Evolutionary conservation across 2,113 vertebrate species (phyloP), one percentile per base, ranked within the genome.

Genomic region (Morone chrysops): DNA sequence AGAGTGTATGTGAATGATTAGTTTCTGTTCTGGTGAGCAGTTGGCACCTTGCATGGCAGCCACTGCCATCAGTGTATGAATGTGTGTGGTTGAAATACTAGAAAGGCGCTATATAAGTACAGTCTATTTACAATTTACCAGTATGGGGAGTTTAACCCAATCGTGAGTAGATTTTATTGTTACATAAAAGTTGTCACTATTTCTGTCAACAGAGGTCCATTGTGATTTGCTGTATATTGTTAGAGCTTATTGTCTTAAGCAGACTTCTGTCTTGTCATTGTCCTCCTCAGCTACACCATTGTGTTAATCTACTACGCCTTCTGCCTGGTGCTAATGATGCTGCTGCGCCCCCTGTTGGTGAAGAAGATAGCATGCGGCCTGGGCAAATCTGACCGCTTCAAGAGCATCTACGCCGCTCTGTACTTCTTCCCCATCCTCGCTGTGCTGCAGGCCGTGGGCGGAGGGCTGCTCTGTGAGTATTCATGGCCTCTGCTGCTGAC

Each of bases 401-500:
- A 97, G 93, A 99, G 98, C 90, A 96, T 99, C 89, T 99, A 99
- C 36, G 98, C 98, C 0, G 98, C 98, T 0, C 95, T 99, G 0
- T 99, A 99, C 92, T 99, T 99, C 92, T 99, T 99, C 89, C 98
- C 98, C 4, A 96, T 99, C 83, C 95, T 99, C 67, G 99, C 98
- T 0, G 96, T 99, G 77, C 96, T 99, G 57, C 98, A 99, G 92
- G 98, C 98, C 0, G 97, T 99, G 8, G 98, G 98, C 5, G 98
- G 97, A 61, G 98, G 98, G 18, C 94, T 99, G 80, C 95, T 99
- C 16, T 99, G 98, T 99, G 93, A 98, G 98, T 90, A 17, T 16
- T 13, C 4, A 18, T 59, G 51, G 14, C 65, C 45, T 50, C n/a
- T 17, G 63, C 40, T 1, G 3, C 50, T 11, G 25, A 50, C 0